Conservation (phyloP, 2,113 vertebrate genomes). For the Kryptolebias marmoratus region DNA sequence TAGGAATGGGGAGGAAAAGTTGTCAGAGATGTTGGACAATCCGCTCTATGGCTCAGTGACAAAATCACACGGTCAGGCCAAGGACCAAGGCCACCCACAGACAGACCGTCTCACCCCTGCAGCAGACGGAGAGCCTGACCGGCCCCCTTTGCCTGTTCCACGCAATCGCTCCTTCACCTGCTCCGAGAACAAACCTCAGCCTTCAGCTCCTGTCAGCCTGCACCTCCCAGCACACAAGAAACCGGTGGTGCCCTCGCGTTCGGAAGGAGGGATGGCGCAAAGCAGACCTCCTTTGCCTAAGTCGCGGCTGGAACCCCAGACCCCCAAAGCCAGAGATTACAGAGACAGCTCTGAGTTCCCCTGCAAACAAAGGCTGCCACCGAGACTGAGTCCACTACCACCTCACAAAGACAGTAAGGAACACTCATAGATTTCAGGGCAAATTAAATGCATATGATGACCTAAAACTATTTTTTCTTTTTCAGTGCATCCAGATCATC, state of each 20-base stretch:
- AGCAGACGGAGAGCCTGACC: conserved; percentile 78
- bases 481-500: conserved; percentile 69
- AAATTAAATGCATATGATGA: not conserved
- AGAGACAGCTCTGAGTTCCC: conserved; percentile 86
- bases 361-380: conserved; percentile 70
- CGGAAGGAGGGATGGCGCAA: conserved; percentile 77
- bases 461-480: conserved; percentile 33
- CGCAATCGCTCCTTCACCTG: conserved; percentile 89
- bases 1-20: conserved; percentile 75
- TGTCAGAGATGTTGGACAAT: conserved; percentile 94
- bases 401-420: conserved; percentile 70
- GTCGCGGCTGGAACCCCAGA: conserved; percentile 77
- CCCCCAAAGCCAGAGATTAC: conserved; percentile 85
- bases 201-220: not conserved
- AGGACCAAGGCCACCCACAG: conserved; percentile 81
- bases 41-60: conserved; percentile 89
- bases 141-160: conserved; percentile 80
- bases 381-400: conserved; percentile 57
- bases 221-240: conserved; percentile 79
- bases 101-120: conserved; percentile 78
- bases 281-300: conserved; percentile 90
- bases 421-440: not conserved
- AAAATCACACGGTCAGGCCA: conserved; percentile 66
- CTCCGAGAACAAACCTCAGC: conserved; percentile 78
- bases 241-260: conserved; percentile 83